These are phyloP conservation scores for Murina feae DNA, from an alignment of 2,113 vertebrate genomes.

Conservation along the genomic window DNA sequence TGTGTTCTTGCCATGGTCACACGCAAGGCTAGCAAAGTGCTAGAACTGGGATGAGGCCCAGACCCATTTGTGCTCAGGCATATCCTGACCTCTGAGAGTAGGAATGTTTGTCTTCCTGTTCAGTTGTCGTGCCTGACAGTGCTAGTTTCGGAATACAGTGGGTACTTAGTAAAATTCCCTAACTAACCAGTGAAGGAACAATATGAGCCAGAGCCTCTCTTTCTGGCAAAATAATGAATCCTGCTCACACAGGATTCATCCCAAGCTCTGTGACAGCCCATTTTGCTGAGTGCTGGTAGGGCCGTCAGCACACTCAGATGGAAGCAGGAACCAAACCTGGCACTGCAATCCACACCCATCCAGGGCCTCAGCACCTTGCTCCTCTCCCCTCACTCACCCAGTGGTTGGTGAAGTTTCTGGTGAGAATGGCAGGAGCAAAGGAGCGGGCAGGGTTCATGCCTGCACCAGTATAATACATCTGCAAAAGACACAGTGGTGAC, in stretches of 20 bases:
- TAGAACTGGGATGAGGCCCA: background rate
- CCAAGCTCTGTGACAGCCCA: background rate
- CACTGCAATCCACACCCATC: background rate
- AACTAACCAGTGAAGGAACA: background rate
- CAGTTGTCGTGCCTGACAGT: background rate
- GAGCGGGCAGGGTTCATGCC: conserved; percentile 95
- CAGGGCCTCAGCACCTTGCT: background rate
- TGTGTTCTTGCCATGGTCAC: background rate
- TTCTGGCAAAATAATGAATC: background rate
- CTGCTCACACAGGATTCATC: background rate
- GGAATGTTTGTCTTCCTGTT: conserved; percentile 22
- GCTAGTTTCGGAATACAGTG: background rate
- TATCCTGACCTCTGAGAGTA: background rate
- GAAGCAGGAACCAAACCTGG: background rate
- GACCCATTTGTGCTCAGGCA: background rate
- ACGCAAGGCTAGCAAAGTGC: background rate
- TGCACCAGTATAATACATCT: conserved; percentile 95
- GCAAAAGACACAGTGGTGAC: conserved; percentile 51
- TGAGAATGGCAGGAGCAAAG: conserved; percentile 93
- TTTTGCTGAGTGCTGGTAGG: background rate
- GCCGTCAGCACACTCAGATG: background rate
- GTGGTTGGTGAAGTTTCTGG: conserved; percentile 94
- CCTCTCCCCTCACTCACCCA: conserved; percentile 86
- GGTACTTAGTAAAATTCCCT: background rate
- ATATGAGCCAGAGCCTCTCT: background rate